These are phyloP conservation scores for Cariama cristata DNA, from an alignment of 2,113 vertebrate species.

Conservation along the genomic window DNA sequence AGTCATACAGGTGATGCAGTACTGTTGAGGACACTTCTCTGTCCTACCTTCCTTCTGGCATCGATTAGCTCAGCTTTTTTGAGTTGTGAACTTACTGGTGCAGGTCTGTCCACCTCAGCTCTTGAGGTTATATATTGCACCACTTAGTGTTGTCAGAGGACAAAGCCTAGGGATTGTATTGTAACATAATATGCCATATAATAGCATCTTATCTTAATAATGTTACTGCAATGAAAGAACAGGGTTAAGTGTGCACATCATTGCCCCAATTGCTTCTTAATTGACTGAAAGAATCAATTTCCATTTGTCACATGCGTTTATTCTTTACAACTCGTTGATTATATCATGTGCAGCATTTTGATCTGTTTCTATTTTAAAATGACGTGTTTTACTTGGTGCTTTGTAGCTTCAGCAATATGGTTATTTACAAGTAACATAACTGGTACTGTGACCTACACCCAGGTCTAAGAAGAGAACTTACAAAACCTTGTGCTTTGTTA, in stretches of 20 bases:
- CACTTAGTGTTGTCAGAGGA: neutral
- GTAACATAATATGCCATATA: neutral
- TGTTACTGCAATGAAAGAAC: neutral
- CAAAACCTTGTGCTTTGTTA: neutral
- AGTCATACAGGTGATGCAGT: neutral
- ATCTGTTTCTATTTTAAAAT: neutral
- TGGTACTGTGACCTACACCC: neutral
- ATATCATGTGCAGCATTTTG: neutral
- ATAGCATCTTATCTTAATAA: neutral
- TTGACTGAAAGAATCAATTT: slow-evolving; percentile 23
- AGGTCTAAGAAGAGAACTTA: neutral
- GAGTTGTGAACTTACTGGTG: neutral
- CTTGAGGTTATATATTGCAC: neutral
- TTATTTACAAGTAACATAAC: neutral
- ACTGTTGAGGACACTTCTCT: neutral
- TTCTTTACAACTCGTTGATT: slow-evolving; percentile 1
- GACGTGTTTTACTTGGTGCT: neutral
- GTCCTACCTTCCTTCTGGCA: neutral
- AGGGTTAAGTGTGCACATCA: neutral
- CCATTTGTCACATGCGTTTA: neutral
- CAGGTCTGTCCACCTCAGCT: neutral
- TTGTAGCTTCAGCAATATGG: neutral
- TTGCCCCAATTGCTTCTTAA: neutral
- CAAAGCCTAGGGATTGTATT: neutral
- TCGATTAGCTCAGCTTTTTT: neutral